These are phyloP conservation scores for Tyria jacobaeae DNA, from an alignment of 2,888 invertebrate species.

Conservation along the genomic window DNA sequence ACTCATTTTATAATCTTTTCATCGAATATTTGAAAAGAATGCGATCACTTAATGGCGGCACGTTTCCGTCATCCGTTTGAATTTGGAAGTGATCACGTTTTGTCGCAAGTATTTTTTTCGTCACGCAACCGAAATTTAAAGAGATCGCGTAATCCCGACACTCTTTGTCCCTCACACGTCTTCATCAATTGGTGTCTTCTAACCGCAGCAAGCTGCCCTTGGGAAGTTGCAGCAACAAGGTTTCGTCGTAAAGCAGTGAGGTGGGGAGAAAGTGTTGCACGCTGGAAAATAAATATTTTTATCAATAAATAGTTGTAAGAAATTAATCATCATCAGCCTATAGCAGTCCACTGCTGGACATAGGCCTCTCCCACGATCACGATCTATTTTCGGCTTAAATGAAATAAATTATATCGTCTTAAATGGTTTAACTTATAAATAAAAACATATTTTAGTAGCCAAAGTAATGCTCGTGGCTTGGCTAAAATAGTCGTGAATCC, in stretches of 20 bases:
- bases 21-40: neutral
- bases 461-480: too few species aligned
- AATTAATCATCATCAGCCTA: too few species aligned
- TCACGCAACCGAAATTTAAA: slow-evolving; percentile 1
- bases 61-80: neutral
- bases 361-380: too few species aligned
- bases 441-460: too few species aligned
- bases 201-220: slow-evolving; percentile 71
- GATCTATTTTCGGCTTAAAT: too few species aligned
- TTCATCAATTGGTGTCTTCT: slow-evolving; percentile 67
- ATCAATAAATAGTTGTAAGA: too few species aligned
- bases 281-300: slow-evolving; percentile 54
- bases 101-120: neutral
- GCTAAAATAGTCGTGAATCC: too few species aligned
- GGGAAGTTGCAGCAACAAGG: slow-evolving; percentile 80
- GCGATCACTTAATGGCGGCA: neutral
- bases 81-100: neutral
- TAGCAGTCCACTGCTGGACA: too few species aligned
- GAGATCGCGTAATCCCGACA: neutral
- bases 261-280: slow-evolving; percentile 73
- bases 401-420: too few species aligned
- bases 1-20: neutral
- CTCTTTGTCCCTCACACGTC: slow-evolving; percentile 16
- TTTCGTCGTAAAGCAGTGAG: slow-evolving; percentile 75
- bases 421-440: too few species aligned